Percentiles rank a stretch among this genome's conserved stretches.
Evolutionary conservation across 1,140 invertebrate genomes (phyloP).

Genomic region (Drosophila ironensis): DNA sequence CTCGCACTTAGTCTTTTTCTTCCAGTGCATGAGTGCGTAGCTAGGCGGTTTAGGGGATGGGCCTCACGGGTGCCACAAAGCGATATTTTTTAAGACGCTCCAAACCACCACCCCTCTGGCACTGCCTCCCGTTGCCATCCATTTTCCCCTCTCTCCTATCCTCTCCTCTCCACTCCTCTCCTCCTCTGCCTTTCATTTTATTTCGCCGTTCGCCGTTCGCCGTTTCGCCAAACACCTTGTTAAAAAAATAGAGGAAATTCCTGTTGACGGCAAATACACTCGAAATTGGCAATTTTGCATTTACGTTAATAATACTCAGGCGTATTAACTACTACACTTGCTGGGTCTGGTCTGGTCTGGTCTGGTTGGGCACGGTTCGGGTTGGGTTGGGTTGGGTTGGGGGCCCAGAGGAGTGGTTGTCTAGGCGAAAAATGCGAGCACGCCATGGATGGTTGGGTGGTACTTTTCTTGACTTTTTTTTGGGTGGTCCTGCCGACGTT

Average conservation of each 20-base stretch:
- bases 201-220: no score
- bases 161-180: no score
- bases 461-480: background rate
- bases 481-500: conserved; percentile 7
- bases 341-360: background rate
- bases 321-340: conserved; percentile 76
- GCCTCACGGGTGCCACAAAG: conserved; percentile 56
- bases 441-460: background rate
- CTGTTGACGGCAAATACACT: conserved; percentile 82
- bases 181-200: conserved; percentile 40
- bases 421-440: conserved; percentile 65
- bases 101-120: conserved; percentile 6
- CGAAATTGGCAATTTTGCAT: conserved; percentile 82
- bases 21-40: conserved; percentile 38
- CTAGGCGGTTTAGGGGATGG: conserved; percentile 46
- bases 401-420: no score
- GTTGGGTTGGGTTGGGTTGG: no score
- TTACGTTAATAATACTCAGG: conserved; percentile 82
- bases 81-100: conserved; percentile 16
- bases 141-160: background rate
- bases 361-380: no score
- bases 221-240: background rate
- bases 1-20: background rate
- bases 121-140: background rate
- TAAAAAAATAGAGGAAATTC: conserved; percentile 57